Evolutionary conservation across 1,140 invertebrate species (phyloP).

Genomic region (Drosophila nannoptera): DNA sequence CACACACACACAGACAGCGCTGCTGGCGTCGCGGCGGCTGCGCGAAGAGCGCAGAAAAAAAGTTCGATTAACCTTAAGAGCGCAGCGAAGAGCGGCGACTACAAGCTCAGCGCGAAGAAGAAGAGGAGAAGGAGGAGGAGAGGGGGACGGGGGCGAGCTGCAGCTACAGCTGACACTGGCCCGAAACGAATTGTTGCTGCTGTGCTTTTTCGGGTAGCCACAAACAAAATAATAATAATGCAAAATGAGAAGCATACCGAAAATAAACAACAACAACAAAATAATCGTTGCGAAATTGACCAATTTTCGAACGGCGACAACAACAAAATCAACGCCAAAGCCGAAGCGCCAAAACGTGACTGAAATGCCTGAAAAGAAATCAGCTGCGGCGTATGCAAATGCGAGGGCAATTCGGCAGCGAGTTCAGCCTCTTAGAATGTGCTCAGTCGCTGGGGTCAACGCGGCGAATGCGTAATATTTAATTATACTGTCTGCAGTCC

Average conservation of each 20-base stretch:
- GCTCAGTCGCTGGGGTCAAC: conserved; percentile 46
- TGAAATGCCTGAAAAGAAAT: conserved; percentile 36
- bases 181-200: conserved; percentile 50
- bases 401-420: neutral
- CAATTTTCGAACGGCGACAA: conserved; percentile 41
- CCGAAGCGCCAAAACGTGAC: conserved; percentile 52
- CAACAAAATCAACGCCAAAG: conserved; percentile 28
- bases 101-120: conserved; percentile 1
- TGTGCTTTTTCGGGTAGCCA: conserved; percentile 13
- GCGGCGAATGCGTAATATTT: conserved; percentile 52
- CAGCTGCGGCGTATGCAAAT: conserved; percentile 10
- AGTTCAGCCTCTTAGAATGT: conserved; percentile 40
- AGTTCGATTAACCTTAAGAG: conserved; percentile 73
- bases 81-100: conserved; percentile 40
- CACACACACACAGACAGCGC: neutral
- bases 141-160: too few species aligned
- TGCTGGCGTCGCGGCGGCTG: conserved; percentile 14
- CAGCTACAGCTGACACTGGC: conserved; percentile 58
- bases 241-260: conserved; percentile 27
- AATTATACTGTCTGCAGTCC: conserved; percentile 22
- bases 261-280: conserved; percentile 44
- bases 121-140: neutral
- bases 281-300: conserved; percentile 72
- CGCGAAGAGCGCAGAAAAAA: conserved; percentile 65
- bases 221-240: conserved; percentile 35